A percentile compares a stretch with the other conserved stretches of the same genome.
phyloP scores from a whole-genome alignment of 92 coral and sea anemone species.

The Palythoa caribaeorum region DNA sequence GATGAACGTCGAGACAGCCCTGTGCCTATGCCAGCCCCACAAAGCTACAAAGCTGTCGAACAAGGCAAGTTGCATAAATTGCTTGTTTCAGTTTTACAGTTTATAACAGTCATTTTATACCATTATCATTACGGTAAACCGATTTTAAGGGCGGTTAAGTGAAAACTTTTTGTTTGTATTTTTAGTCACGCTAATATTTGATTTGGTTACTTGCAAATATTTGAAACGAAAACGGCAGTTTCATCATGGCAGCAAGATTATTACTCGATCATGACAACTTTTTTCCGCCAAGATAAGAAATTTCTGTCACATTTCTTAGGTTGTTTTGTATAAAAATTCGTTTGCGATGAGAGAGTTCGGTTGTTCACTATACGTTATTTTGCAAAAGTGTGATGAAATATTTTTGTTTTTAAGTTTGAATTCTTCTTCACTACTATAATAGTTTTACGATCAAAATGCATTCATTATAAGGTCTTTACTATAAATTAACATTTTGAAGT shows the following conservation, averaged over 20 bases:
- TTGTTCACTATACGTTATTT: no score
- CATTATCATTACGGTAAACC: neutral
- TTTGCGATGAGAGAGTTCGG: no score
- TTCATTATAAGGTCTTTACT: no score
- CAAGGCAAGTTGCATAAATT: slow-evolving; percentile 19
- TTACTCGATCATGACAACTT: neutral
- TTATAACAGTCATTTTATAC: neutral
- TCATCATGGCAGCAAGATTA: neutral
- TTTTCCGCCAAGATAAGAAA: neutral
- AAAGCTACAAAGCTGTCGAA: neutral
- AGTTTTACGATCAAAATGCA: no score
- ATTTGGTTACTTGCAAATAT: neutral
- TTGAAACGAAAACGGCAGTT: neutral
- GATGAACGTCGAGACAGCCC: slow-evolving; percentile 47
- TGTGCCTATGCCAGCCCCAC: slow-evolving; percentile 40
- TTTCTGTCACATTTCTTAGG: neutral
- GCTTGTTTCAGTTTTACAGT: neutral
- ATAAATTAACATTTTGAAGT: no score
- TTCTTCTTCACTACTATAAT: no score
- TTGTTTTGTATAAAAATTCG: neutral
- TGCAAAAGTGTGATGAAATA: no score
- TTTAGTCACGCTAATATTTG: slow-evolving; percentile 2
- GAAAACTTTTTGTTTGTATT: neutral
- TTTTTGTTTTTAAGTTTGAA: no score
- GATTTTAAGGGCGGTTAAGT: neutral